phyloP scores from a whole-genome alignment of 2,797 vertebrate species.

The Micromesistius poutassou region DNA sequence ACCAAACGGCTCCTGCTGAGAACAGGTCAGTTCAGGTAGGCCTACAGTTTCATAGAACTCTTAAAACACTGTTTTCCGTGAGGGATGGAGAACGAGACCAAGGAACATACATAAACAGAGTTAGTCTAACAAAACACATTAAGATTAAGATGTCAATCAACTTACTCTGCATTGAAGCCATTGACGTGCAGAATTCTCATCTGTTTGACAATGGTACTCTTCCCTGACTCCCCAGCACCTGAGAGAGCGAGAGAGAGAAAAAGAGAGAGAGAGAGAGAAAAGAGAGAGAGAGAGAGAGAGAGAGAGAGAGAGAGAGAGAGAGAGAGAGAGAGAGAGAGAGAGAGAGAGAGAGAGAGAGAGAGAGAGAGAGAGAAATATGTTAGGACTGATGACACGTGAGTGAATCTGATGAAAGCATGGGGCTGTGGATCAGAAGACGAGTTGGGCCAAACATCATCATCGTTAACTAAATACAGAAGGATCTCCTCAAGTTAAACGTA shows the following conservation, averaged over 20 bases:
- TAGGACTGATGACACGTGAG: not conserved
- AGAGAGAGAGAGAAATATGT: slow-evolving; percentile 4
- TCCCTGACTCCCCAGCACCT: slow-evolving; percentile 98
- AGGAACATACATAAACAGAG: not conserved
- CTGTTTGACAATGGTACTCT: slow-evolving; percentile 99
- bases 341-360: slow-evolving; percentile 9
- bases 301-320: slow-evolving; percentile 5
- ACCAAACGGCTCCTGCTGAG: not conserved
- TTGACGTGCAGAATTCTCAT: slow-evolving; percentile 98
- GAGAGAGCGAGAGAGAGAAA: slow-evolving; percentile 26
- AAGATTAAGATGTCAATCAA: slow-evolving; percentile 27
- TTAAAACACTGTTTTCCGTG: not conserved
- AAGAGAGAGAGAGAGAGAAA: slow-evolving; percentile 10
- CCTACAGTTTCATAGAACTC: not conserved
- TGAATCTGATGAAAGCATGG: not conserved
- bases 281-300: slow-evolving; percentile 27
- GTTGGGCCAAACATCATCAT: too few species aligned
- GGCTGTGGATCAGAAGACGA: too few species aligned
- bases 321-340: slow-evolving; percentile 23
- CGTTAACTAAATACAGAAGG: too few species aligned
- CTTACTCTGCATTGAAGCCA: slow-evolving; percentile 99
- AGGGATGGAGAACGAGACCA: not conserved
- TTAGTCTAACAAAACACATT: not conserved
- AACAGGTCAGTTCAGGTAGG: not conserved
- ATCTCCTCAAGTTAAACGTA: too few species aligned